These are phyloP conservation scores for Punctoribates punctum DNA, from an alignment of 2,888 invertebrate species.

Conservation along the genomic window DNA sequence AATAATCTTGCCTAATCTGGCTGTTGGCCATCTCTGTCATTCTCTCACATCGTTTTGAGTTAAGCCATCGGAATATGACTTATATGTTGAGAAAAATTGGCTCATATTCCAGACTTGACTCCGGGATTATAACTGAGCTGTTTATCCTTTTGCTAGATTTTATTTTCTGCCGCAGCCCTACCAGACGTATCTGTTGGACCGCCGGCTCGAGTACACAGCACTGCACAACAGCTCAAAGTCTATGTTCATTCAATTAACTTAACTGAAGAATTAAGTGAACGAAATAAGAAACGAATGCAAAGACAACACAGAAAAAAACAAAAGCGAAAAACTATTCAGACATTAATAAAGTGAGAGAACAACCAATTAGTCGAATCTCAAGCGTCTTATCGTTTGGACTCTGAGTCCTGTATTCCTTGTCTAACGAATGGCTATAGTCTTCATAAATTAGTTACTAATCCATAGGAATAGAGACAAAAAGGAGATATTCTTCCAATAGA, in stretches of 20 bases:
- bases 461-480: neutral
- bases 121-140: slow-evolving; percentile 2
- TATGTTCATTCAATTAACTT: slow-evolving; percentile 17
- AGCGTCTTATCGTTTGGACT: slow-evolving; percentile 4
- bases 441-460: slow-evolving; percentile 16
- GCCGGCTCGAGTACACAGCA: no score
- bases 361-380: slow-evolving; percentile 7
- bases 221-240: neutral
- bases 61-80: neutral
- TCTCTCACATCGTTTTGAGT: neutral
- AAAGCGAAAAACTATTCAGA: neutral
- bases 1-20: no score
- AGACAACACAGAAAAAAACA: neutral
- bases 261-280: slow-evolving; percentile 10
- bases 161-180: neutral
- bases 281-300: slow-evolving; percentile 13
- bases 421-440: neutral
- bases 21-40: no score
- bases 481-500: neutral
- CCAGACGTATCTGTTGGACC: neutral
- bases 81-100: slow-evolving; percentile 4
- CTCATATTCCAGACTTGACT: slow-evolving; percentile 16
- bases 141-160: neutral
- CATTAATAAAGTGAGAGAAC: slow-evolving; percentile 4
- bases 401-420: neutral